Evolutionary conservation across 2,797 vertebrate species (phyloP).

Genomic region (Crenuchus spilurus): DNA sequence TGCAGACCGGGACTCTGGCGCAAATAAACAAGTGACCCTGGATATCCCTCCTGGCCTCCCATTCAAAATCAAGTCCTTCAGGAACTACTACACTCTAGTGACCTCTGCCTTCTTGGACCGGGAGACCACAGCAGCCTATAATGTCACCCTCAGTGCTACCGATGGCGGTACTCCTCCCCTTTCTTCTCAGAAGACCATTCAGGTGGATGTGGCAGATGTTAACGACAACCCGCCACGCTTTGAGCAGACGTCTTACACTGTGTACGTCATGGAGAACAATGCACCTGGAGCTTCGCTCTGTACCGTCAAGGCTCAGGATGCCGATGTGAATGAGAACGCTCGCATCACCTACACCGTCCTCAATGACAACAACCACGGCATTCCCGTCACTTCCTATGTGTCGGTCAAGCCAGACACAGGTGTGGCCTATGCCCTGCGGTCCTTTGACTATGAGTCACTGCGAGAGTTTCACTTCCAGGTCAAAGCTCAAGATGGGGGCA

Average conservation of each 20-base stretch:
- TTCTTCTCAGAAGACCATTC: constrained; percentile 90
- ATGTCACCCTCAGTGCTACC: constrained; percentile 91
- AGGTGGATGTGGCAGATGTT: constrained; percentile 91
- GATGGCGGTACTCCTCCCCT: constrained; percentile 90
- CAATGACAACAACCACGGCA: constrained; percentile 91
- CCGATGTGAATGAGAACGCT: constrained; percentile 90
- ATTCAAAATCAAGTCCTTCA: constrained; percentile 93
- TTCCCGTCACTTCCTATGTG: constrained; percentile 90
- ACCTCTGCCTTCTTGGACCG: constrained; percentile 92
- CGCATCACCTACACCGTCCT: constrained; percentile 92
- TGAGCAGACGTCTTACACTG: constrained; percentile 87
- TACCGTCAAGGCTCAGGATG: constrained; percentile 90
- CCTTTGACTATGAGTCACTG: constrained; percentile 95
- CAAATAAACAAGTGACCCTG: constrained; percentile 89
- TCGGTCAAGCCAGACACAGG: constrained; percentile 91
- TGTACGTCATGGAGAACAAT: constrained; percentile 94
- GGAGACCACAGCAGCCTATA: constrained; percentile 90
- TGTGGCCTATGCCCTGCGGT: constrained; percentile 89
- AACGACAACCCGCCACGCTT: constrained; percentile 96
- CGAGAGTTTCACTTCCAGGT: constrained; percentile 94
- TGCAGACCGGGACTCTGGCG: constrained; percentile 91
- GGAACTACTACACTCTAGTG: constrained; percentile 94
- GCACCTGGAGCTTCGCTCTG: constrained; percentile 86
- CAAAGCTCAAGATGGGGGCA: constrained; percentile 92
- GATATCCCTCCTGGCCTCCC: constrained; percentile 87